Evolutionary conservation across 2,888 invertebrate genomes (phyloP), one percentile per base, ranked within the genome.

Genomic region (Opisthograptis luteolata): DNA sequence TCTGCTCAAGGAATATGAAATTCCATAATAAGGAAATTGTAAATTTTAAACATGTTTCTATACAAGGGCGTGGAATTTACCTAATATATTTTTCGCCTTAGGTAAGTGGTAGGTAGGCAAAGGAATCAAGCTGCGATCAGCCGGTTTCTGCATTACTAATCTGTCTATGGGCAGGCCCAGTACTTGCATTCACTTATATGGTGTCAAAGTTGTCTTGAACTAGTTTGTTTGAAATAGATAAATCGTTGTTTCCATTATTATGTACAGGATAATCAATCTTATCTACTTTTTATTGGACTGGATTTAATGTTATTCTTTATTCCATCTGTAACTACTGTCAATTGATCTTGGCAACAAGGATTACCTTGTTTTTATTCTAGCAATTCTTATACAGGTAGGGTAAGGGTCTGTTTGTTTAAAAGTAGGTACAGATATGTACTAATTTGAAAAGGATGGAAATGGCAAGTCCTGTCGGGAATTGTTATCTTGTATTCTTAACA

Each of bases 141-240:
- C 35, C 36, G 43, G 40, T 53, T 44, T 46, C 24, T 47, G 42
- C 24, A 31, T 32, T 10, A 34, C 9, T 39, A 30, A 28, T 41
- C 28, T 41, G 27, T 6, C 20, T 41, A 47, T 20, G 43, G 50
- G 39, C 44, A 40, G 32, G 40, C 14, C 37, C 42, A 44, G 47
- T 50, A 43, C 47, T 49, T 55, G 55, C 54, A 47, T 58, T 65
- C 37, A 48, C 58, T 49, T 62, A 62, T 62, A 68, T 62, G 63
- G 67, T 57, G 59, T 55, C 34, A 61, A 62, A 67, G 62, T 62
- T 59, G 55, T 60, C 54, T 45, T 55, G 58, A 61, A 65, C 70
- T 63, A 60, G 67, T 68, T 62, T 59, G 15, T 44, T 58, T 55
- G 49, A 58, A 61, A 56, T 55, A 49, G 37, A 61, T 50, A 42